Evolutionary conservation across 2,888 invertebrate species (phyloP), one percentile per base, ranked within the genome.

Genomic region (Isotomurus palustris): DNA sequence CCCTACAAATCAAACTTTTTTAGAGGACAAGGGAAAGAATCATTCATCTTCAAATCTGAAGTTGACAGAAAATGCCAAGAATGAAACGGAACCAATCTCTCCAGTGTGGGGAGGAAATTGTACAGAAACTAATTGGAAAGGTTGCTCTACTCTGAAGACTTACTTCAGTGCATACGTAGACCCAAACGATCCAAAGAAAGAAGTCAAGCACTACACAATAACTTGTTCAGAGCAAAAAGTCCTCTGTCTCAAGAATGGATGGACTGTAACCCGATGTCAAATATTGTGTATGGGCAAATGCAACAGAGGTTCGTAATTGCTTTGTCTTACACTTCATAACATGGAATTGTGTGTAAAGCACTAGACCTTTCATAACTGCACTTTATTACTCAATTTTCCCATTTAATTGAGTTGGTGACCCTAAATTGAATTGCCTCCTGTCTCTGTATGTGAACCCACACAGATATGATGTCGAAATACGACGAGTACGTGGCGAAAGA

Each of bases 191-290:
- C 52, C 50, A 3, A 44, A 56, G 6, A 53, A 56, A 2, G 56
- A 58, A 3, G 56, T 44, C 25, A 49, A 51, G 17, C 14, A 54
- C 3, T 40, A 38, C 25, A 56, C 53, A 53, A 56, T 43, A 22
- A 48, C 60, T 36, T 64, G 64, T 19, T 53, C 8, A 10, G 14
- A 38, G 19, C 47, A 60, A 38, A 43, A 43, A 3, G 29, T 36
- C 8, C 40, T 66, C 10, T 68, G 68, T 36, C 51, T 68, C 19
- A 50, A 41, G 17, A 68, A 66, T 52, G 66, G 64, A 4, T 68
- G 65, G 64, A 65, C 64, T 10, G 67, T 65, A 3, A 67, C 63
- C 24, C 58, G 65, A 14, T 67, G 67, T 36, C 67, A 67, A 29
- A 41, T 65, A 1, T 35, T 64, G 10, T 66, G 67, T 22, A 67